These are phyloP conservation scores for Volucella inanis DNA, from an alignment of 2,888 invertebrate genomes.

Conservation along the genomic window DNA sequence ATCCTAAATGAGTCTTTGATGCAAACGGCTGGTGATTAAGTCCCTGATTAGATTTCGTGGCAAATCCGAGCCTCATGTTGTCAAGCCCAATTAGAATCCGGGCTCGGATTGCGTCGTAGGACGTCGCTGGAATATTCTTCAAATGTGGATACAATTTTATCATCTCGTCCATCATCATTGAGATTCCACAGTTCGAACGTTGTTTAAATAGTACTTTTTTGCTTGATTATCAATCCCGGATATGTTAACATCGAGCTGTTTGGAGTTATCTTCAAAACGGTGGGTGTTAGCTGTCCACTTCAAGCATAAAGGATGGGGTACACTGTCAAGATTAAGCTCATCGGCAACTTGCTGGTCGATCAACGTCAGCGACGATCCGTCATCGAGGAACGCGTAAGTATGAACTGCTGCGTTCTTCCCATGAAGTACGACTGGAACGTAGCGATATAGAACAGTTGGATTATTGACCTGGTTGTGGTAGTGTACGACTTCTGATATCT, in stretches of 20 bases:
- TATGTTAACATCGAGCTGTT: neutral
- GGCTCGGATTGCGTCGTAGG: neutral
- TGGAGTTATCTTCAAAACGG: neutral
- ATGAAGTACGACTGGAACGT: neutral
- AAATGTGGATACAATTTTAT: neutral
- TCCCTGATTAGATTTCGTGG: neutral
- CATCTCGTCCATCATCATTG: neutral
- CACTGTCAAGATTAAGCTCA: no score
- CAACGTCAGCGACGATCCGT: neutral
- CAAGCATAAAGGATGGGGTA: neutral
- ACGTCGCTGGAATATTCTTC: neutral
- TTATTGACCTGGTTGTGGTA: neutral
- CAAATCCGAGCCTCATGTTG: neutral
- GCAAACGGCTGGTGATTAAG: neutral
- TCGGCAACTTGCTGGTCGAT: neutral
- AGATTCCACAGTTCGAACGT: no score
- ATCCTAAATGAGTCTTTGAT: neutral
- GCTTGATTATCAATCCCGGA: no score
- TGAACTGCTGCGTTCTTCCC: no score
- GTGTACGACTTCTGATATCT: no score
- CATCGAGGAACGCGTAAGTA: neutral
- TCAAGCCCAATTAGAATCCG: conserved; percentile 1
- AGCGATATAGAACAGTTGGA: neutral
- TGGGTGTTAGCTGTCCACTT: conserved; percentile 4
- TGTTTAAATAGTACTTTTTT: no score